These are phyloP conservation scores for Eulacestoma nigropectus DNA, from an alignment of 2,113 vertebrate genomes.

Conservation along the genomic window DNA sequence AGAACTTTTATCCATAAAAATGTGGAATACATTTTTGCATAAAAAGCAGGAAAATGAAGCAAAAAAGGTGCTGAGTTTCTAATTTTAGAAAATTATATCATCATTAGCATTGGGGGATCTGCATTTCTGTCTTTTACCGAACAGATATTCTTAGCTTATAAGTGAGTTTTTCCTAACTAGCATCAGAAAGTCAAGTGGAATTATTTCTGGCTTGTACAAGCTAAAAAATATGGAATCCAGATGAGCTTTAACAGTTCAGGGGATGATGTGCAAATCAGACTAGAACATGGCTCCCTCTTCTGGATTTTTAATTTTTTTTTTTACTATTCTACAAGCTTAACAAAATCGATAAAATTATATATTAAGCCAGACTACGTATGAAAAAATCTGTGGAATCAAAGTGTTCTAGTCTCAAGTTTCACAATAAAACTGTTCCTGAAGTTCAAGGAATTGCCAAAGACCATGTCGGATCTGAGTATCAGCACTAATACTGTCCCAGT, in stretches of 20 bases:
- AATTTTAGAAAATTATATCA: background rate
- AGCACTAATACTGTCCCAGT: background rate
- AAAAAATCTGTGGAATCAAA: background rate
- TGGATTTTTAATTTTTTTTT: background rate
- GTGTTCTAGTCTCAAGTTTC: background rate
- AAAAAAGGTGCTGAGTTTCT: background rate
- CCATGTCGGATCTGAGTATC: background rate
- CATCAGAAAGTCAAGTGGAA: background rate
- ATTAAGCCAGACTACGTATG: background rate
- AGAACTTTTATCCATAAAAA: background rate
- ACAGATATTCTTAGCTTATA: background rate
- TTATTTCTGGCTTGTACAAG: background rate
- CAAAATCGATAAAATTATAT: background rate
- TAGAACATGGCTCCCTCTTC: slow-evolving; percentile 8
- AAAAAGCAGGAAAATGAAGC: background rate
- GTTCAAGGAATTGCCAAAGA: background rate
- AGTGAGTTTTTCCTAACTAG: background rate
- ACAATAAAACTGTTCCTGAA: background rate
- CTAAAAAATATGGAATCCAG: background rate
- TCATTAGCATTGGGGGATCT: background rate
- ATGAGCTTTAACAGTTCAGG: background rate
- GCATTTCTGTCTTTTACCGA: background rate
- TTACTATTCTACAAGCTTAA: background rate
- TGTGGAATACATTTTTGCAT: background rate
- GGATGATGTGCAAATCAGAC: background rate